Conservation (phyloP, 2,888 invertebrate species). For the Molanna angustata region DNA sequence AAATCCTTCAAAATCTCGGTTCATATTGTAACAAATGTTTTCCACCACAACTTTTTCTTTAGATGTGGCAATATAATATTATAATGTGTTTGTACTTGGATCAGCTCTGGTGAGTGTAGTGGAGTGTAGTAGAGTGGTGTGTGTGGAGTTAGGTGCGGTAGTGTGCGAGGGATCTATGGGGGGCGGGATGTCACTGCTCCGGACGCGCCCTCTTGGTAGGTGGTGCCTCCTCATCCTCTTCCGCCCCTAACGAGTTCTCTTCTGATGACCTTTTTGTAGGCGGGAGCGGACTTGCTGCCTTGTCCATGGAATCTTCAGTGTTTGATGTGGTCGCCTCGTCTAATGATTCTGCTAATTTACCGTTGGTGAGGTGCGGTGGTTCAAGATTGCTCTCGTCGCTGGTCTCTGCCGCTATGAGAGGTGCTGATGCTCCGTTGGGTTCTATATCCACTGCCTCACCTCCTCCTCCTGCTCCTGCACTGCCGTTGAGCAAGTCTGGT, state of each 20-base stretch:
- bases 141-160: slow-evolving; percentile 42
- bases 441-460: too few relatives aligned
- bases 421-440: slow-evolving; percentile 51
- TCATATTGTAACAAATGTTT: too few relatives aligned
- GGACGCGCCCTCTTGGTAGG: slow-evolving; percentile 52
- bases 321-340: slow-evolving; percentile 72
- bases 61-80: too few relatives aligned
- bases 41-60: too few relatives aligned
- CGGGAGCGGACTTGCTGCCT: slow-evolving; percentile 56
- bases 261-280: slow-evolving; percentile 53
- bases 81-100: too few relatives aligned
- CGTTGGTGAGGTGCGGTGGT: slow-evolving; percentile 56
- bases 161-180: slow-evolving; percentile 44
- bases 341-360: slow-evolving; percentile 57
- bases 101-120: too few relatives aligned
- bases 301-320: slow-evolving; percentile 72
- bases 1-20: too few relatives aligned
- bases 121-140: too few relatives aligned
- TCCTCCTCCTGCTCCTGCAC: slow-evolving; percentile 39
- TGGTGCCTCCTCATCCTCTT: slow-evolving; percentile 38
- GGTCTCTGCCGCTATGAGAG: slow-evolving; percentile 53
- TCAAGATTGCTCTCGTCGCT: slow-evolving; percentile 80
- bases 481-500: slow-evolving; percentile 77
- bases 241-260: slow-evolving; percentile 54
- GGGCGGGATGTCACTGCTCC: slow-evolving; percentile 49